phyloP scores from a whole-genome alignment of 2,113 vertebrate genomes.

The Typhlomys cinereus region DNA sequence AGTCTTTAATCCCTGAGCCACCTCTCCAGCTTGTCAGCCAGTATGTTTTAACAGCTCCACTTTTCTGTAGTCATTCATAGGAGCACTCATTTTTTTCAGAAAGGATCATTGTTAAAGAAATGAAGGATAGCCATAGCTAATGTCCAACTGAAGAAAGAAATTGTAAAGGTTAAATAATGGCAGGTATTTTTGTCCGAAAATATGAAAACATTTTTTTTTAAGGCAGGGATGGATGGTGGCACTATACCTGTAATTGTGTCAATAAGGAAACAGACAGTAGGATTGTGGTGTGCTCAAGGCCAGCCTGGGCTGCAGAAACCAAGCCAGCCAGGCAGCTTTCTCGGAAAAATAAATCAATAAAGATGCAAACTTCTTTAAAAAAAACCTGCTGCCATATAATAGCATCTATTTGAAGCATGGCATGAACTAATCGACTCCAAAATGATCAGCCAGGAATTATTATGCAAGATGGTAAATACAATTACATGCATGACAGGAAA shows the following conservation, averaged over 20 bases:
- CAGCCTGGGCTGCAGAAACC: background rate
- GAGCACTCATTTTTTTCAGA: background rate
- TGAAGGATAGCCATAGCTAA: background rate
- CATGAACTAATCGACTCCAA: background rate
- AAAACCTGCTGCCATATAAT: background rate
- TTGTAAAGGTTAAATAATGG: background rate
- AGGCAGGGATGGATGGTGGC: background rate
- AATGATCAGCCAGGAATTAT: conserved; percentile 31
- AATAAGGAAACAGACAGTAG: background rate
- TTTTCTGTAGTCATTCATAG: conserved; percentile 7
- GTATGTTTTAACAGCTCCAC: background rate
- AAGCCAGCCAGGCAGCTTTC: too few relatives aligned
- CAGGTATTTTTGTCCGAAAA: background rate
- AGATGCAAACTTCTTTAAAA: background rate
- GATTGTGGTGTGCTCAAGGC: background rate
- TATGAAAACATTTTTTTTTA: background rate
- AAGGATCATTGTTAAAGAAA: conserved; percentile 27
- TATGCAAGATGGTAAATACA: background rate
- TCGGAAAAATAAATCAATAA: background rate
- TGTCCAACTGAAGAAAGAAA: background rate
- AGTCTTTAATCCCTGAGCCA: too few relatives aligned
- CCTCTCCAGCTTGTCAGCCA: too few relatives aligned
- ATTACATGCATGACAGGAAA: background rate
- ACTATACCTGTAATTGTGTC: background rate
- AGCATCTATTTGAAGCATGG: conserved; percentile 8